Evolutionary conservation across 1,140 invertebrate genomes (phyloP), one percentile per base, ranked within the genome.

Genomic region (Aphelinus certus): DNA sequence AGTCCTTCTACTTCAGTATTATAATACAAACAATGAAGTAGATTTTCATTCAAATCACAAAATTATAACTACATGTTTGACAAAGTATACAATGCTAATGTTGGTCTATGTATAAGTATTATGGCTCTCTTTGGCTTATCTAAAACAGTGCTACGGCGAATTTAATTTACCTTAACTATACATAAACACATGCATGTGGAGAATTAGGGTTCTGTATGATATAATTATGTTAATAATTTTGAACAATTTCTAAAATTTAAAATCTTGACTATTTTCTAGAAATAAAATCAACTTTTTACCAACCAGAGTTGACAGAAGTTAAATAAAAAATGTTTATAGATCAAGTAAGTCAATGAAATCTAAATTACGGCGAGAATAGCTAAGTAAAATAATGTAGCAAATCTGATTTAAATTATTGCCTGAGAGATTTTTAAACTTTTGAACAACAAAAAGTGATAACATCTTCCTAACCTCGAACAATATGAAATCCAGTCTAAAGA

Each of bases 11-110:
- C 62, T 49, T 42, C 67, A 49, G 58, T 26, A 47, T 64, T 75
- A 75, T 71, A 71, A 72, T 71, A 71, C 68, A 71, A 71, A 76
- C 49, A 43, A 76, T 71, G 56, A 71, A 67, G 53, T 75, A 57
- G 69, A 68, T 65, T 66, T 70, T 65, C 65, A 71, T 66, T 66
- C 26, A 71, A 71, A 75, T 75, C 74, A 75, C 73, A 61, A 53
- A 6, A 57, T 51, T 51, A 7, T 75, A 58, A 75, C 48, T 70
- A 60, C 10, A 74, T 10, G 61, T 47, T 75, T 65, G 65, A 74
- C 53, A 69, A 74, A 61, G 71, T 67, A 62, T 69, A 75, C 67
- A 75, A 61, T 70, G 42, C 26, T 26, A 75, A 70, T 57, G 43
- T 62, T 53, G 5, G 49, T 46, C 1, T n/a, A 62, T 48, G 49